Base-by-base conservation (phyloP, 1,140 invertebrate genomes). In the Brachionus asplanchnoidis region DNA sequence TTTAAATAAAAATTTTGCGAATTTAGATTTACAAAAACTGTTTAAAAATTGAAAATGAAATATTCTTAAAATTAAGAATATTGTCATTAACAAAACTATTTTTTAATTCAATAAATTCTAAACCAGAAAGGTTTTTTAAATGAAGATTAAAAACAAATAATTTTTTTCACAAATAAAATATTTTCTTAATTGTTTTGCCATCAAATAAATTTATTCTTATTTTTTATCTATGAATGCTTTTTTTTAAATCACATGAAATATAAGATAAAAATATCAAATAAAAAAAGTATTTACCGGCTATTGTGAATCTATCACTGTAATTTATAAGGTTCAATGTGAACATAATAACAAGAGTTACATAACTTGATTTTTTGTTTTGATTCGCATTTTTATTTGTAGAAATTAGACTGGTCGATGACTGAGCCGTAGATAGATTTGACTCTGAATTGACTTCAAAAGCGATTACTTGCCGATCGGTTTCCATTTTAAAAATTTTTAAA, bases 291-390 rank as follows among this genome's bases (percentile, higher is more conserved):
- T 82, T 82, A 82, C 79, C 53, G 11, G 82, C 82, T 17, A 70
- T 50, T 73, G 82, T 84, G 42, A 84, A 84, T 73, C 82, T 50
- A 60, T 84, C 82, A 4, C 42, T 70, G 42, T 84, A 84, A 56
- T 84, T 84, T 32, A 84, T 44, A 20, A 73, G 60, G 44, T 84
- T 84, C n/a, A 77, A 11, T 4, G 44, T 50, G 26, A 77, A 77
- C 44, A 77, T 20, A 14, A 77, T 28, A 12, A 11, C 44, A 14
- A 77, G 26, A 12, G 73, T 77, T 14, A 73, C 11, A 73, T 73
- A 73, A 40, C 68, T 73, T 73, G 36, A 73, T 73, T 42, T 73
- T 40, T 73, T 73, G 8, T 40, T 73, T 20, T 42, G n/a, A 40
- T 17, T 40, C 3, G 17, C 1, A 23, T 73, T 42, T 42, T 20